phyloP scores from a whole-genome alignment of 1,140 invertebrate species.

The Ephestia elutella region DNA sequence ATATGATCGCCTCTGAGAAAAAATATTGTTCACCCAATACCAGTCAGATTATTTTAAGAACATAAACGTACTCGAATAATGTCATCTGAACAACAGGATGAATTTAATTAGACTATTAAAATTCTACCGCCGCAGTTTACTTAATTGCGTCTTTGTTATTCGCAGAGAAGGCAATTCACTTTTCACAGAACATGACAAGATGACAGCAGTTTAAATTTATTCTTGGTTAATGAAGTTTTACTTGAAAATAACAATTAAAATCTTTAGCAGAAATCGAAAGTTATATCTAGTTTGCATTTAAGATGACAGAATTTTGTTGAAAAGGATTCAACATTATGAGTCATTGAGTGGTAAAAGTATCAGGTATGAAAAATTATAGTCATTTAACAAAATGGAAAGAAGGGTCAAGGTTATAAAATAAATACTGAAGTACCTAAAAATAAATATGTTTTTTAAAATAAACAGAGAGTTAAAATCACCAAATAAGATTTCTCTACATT shows the following conservation, averaged over 20 bases:
- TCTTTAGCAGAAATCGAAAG: neutral
- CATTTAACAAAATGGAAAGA: too few species aligned
- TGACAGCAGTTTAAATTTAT: slow-evolving; percentile 1
- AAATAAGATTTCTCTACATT: neutral
- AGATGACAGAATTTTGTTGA: neutral
- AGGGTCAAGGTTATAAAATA: too few species aligned
- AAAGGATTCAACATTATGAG: neutral
- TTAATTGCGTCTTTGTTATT: slow-evolving; percentile 5
- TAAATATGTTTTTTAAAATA: too few species aligned
- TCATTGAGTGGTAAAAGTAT: neutral
- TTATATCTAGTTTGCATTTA: neutral
- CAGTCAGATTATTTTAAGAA: neutral
- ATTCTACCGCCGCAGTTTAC: slow-evolving; percentile 1
- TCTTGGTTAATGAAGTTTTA: neutral
- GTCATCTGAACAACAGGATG: neutral
- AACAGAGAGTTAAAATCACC: too few species aligned
- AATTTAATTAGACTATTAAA: slow-evolving; percentile 1
- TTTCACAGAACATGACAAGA: slow-evolving; percentile 1
- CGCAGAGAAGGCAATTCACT: neutral
- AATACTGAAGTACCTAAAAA: too few species aligned
- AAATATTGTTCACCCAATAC: neutral
- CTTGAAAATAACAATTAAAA: neutral
- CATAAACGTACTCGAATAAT: neutral
- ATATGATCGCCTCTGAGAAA: too few species aligned
- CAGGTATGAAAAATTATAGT: too few species aligned